These are phyloP conservation scores for Caenorhabditis doughertyi DNA, from an alignment of 2,888 invertebrate genomes.

Conservation along the genomic window DNA sequence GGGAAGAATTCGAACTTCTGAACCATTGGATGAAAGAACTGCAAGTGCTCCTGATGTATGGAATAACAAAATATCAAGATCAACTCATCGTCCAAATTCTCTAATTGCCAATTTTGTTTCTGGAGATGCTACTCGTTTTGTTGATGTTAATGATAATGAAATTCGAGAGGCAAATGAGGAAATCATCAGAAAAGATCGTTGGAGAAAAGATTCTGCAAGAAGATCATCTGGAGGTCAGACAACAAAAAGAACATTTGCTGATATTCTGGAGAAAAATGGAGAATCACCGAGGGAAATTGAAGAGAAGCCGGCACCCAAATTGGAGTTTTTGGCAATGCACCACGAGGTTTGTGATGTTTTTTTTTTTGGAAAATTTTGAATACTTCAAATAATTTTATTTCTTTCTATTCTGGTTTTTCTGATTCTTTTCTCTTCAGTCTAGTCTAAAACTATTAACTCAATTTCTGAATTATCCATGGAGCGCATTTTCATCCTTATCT, in stretches of 20 bases:
- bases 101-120: slow-evolving; percentile 79
- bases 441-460: too few relatives aligned
- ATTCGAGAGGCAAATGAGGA: slow-evolving; percentile 67
- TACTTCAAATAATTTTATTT: not conserved
- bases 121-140: slow-evolving; percentile 57
- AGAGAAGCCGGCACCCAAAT: slow-evolving; percentile 71
- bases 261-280: slow-evolving; percentile 67
- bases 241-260: slow-evolving; percentile 79
- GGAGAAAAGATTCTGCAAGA: slow-evolving; percentile 57
- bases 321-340: slow-evolving; percentile 80
- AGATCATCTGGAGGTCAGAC: slow-evolving; percentile 50
- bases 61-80: slow-evolving; percentile 8
- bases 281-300: not conserved
- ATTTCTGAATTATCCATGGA: too few relatives aligned
- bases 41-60: slow-evolving; percentile 70
- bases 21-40: slow-evolving; percentile 74
- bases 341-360: slow-evolving; percentile 74
- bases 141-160: slow-evolving; percentile 83
- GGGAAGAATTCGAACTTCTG: slow-evolving; percentile 79
- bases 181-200: slow-evolving; percentile 58
- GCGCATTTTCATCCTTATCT: too few relatives aligned
- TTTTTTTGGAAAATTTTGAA: slow-evolving; percentile 19
- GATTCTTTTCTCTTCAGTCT: too few relatives aligned
- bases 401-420: not conserved
- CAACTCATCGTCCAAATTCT: slow-evolving; percentile 69